Conservation (phyloP, 2,113 vertebrate genomes). For the Urocynchramus pylzowi region DNA sequence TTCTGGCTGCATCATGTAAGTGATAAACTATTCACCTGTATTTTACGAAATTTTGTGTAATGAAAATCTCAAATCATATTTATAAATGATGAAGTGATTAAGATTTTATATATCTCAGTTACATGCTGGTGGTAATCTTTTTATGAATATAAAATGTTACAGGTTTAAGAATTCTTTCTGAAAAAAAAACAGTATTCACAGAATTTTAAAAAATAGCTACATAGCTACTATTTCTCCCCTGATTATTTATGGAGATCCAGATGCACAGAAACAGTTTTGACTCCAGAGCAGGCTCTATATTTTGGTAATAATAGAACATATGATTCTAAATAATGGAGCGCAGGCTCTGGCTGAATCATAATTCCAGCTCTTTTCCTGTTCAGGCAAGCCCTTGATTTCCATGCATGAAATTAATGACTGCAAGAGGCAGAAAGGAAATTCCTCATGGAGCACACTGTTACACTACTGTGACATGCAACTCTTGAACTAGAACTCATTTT, state of each 20-base stretch:
- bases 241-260: conserved; percentile 36
- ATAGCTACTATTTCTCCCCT: not conserved
- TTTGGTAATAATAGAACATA: not conserved
- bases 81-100: conserved; percentile 6
- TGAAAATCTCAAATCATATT: not conserved
- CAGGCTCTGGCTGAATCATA: not conserved
- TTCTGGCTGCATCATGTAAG: not conserved
- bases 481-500: not conserved
- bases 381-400: conserved; percentile 18
- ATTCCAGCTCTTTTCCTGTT: conserved; percentile 15
- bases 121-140: conserved; percentile 18
- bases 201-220: conserved; percentile 9
- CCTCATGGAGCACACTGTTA: not conserved
- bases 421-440: conserved; percentile 11
- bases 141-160: conserved; percentile 24
- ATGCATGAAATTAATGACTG: not conserved
- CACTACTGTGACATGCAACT: not conserved
- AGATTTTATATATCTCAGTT: conserved; percentile 14
- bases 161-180: conserved; percentile 42
- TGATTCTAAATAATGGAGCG: conserved; percentile 1
- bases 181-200: conserved; percentile 24
- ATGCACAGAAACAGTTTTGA: conserved; percentile 39
- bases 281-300: conserved; percentile 13
- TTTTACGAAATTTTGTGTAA: conserved; percentile 20
- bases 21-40: not conserved